Conservation (phyloP, 2,888 invertebrate species). For the Dasypogon diadema region DNA sequence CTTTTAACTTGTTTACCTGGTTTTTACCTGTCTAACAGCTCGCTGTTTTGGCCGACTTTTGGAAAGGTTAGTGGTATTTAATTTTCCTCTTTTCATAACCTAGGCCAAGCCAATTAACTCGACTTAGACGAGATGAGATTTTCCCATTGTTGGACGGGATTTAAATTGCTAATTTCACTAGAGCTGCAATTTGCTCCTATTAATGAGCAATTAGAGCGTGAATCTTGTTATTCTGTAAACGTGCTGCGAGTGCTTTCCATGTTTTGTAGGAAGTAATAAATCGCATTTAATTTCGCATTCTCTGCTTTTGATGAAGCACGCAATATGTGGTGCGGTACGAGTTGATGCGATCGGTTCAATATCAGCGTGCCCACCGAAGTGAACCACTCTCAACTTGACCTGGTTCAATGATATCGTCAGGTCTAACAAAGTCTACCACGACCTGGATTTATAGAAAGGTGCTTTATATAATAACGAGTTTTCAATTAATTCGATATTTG, state of each 20-base stretch:
- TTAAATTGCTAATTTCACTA: constrained; percentile 34
- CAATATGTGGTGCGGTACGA: constrained; percentile 10
- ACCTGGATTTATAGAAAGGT: constrained; percentile 34
- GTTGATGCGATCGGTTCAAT: background rate
- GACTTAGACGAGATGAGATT: background rate
- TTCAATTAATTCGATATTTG: constrained; percentile 8
- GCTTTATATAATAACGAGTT: constrained; percentile 38
- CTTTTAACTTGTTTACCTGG: constrained; percentile 36
- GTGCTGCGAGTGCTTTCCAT: background rate
- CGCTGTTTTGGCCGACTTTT: constrained; percentile 37
- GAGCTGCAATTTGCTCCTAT: background rate
- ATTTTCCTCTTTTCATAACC: constrained; percentile 18
- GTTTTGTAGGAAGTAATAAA: constrained; percentile 13
- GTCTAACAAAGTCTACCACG: background rate
- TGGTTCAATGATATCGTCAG: constrained; percentile 10
- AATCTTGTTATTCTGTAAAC: constrained; percentile 7
- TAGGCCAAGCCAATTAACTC: constrained; percentile 32
- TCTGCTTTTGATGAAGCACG: constrained; percentile 7
- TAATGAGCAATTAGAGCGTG: constrained; percentile 25
- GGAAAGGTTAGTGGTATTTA: constrained; percentile 33
- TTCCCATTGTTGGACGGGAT: background rate
- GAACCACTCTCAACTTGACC: constrained; percentile 39
- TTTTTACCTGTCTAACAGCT: constrained; percentile 26
- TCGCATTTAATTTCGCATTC: background rate
- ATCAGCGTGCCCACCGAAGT: background rate